Base-by-base conservation (phyloP, 2,888 invertebrate species). In the Luperina testacea region DNA sequence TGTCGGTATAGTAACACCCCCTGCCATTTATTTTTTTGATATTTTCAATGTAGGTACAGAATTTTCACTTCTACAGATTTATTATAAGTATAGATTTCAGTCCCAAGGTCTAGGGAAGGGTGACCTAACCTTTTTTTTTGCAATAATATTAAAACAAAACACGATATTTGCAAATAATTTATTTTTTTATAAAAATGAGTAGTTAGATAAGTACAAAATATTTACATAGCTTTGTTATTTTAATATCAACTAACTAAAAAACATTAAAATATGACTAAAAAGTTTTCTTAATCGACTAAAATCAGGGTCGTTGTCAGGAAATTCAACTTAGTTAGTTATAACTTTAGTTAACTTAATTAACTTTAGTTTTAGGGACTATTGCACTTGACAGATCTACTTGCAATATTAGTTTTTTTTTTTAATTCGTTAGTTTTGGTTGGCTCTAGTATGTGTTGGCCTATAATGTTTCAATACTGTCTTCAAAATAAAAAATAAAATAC, bases 201-300 rank as follows among this genome's bases (percentile, higher is more conserved):
- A 86, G 83, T 81, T 88, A 83, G 83, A 68, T 88, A 89, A 90
- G 89, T 91, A 92, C 89, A 92, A 88, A 91, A 88, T 94, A 94
- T 94, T 94, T 94, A 94, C 94, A 94, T 91, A 92, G 87, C 78
- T 90, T 91, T 87, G 88, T 89, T 87, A 87, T 88, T 84, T 82
- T 80, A 76, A 78, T 78, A 82, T 83, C 77, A 77, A 87, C 86
- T 85, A 83, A 89, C 80, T 89, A 88, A 83, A 85, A 79, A 86
- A 87, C 85, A 80, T 82, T 83, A 88, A 78, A 81, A 78, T 87
- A 89, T 88, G 86, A 85, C 87, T 89, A 85, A 84, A 89, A 81
- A 87, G 82, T 82, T 81, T 89, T 75, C 83, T 87, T 85, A 82
- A 75, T 68, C 75, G 78, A 87, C 80, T 89, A 88, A 79, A 84